Evolutionary conservation across 2,797 vertebrate species (phyloP).

Genomic region (Chaenodraco wilsoni): DNA sequence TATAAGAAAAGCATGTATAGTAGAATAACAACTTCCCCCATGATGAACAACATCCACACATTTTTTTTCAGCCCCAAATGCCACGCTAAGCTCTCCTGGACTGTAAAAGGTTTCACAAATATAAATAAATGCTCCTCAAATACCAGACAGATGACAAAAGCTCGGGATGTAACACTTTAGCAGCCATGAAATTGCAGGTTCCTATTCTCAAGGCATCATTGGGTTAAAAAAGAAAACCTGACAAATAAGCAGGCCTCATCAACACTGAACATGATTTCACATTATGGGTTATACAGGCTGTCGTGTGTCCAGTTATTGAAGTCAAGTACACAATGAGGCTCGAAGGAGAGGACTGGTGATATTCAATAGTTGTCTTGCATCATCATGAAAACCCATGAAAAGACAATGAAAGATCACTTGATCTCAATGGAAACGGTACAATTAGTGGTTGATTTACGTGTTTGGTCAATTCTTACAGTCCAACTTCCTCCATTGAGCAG

Average conservation of each 20-base stretch:
- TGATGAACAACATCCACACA: slow-evolving; percentile 46
- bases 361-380: slow-evolving; percentile 9
- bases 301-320: slow-evolving; percentile 50
- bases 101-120: slow-evolving; percentile 55
- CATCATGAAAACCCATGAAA: slow-evolving; percentile 34
- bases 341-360: slow-evolving; percentile 27
- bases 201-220: slow-evolving; percentile 26
- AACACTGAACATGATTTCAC: slow-evolving; percentile 67
- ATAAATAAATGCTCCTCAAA: slow-evolving; percentile 61
- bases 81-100: slow-evolving; percentile 42
- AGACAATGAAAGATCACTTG: neutral
- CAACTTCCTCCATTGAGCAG: neutral
- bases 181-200: slow-evolving; percentile 40
- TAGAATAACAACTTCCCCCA: slow-evolving; percentile 49
- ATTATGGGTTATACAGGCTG: slow-evolving; percentile 63
- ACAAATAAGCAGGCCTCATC: slow-evolving; percentile 22
- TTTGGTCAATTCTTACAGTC: neutral
- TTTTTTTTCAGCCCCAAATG: slow-evolving; percentile 38
- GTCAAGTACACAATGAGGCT: slow-evolving; percentile 26
- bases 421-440: neutral
- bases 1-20: slow-evolving; percentile 65
- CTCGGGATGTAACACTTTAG: slow-evolving; percentile 36
- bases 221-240: slow-evolving; percentile 15
- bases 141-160: slow-evolving; percentile 60
- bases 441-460: neutral